These are phyloP conservation scores for Eremobia ochroleuca DNA, from an alignment of 2,888 invertebrate species.

Conservation along the genomic window DNA sequence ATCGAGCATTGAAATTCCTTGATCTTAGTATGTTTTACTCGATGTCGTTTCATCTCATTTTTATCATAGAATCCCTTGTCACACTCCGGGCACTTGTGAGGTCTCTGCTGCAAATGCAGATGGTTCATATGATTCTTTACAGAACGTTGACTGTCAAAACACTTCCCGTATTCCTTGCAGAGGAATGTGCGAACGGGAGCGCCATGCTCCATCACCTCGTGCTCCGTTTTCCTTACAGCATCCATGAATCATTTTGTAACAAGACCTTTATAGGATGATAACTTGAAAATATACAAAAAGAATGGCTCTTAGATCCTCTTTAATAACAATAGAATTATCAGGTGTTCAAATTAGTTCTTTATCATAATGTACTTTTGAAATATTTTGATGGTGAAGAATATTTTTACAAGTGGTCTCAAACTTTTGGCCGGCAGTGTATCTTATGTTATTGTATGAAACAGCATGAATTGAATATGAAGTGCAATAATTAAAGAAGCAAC, in stretches of 20 bases:
- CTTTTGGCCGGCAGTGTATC: too few species aligned
- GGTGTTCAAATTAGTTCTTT: too few species aligned
- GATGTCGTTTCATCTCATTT: conserved; percentile 47
- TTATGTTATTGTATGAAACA: background rate
- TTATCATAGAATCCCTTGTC: conserved; percentile 52
- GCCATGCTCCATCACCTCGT: conserved; percentile 74
- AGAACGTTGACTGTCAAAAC: conserved; percentile 68
- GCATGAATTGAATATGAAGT: conserved; percentile 12
- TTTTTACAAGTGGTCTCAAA: too few species aligned
- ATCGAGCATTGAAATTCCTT: conserved; percentile 52
- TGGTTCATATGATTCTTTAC: conserved; percentile 70
- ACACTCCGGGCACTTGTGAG: conserved; percentile 72
- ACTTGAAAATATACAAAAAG: too few species aligned
- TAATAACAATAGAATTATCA: too few species aligned
- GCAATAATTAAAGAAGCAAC: conserved; percentile 54
- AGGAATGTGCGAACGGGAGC: conserved; percentile 60
- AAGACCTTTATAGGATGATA: too few species aligned
- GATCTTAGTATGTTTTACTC: conserved; percentile 45
- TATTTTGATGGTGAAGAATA: too few species aligned
- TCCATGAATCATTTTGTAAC: too few species aligned
- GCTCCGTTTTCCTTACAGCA: conserved; percentile 61
- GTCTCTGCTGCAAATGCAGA: conserved; percentile 75
- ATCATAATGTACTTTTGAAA: too few species aligned
- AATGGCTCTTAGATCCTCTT: too few species aligned
- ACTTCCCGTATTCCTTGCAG: conserved; percentile 75